Evolutionary conservation across 2,888 invertebrate species (phyloP), one percentile per base, ranked within the genome.

Genomic region (Protonemura montana): DNA sequence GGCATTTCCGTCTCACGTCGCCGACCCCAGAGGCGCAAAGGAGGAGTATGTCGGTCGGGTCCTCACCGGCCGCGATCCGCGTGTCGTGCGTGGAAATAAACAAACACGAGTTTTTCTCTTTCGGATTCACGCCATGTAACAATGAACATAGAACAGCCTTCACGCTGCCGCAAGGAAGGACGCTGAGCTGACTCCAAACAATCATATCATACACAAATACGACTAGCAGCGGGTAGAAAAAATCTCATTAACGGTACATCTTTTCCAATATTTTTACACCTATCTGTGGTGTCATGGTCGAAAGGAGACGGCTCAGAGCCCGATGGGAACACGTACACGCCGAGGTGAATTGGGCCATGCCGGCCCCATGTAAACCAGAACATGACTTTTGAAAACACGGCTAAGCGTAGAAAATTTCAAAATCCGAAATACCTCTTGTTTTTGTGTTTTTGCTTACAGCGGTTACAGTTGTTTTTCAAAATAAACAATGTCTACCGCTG

Each of bases 121-220:
- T 78, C 29, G 29, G 78, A 28, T 78, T 29, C 29, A 82, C 30
- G 5, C 35, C 42, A 30, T 41, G 30, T 30, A 26, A 26, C 82
- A 25, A 82, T 25, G 82, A 3, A 29, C 29, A 41, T 10, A 41
- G 82, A 30, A 83, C 82, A 83, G 82, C 82, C 82, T 83, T 83
- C 82, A 83, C 25, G 10, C 26, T 30, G 41, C 82, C 82, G 26
- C 41, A 83, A 83, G 82, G 82, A 83, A 30, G 82, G 82, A 83
- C 82, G 42, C 81, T 30, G n/a, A n/a, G n/a, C n/a, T n/a, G n/a
- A 81, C 13, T 21, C 21, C 59, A 59, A 59, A 59, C 3, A 59
- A 59, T 59, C 59, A 59, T 59, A 59, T 59, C 59, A 59, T 21
- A 59, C 21, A 59, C 1, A 59, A 59, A 59, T 59, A 59, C 81